Percentiles rank a stretch among this genome's conserved stretches.
Evolutionary conservation across 1,140 invertebrate genomes (phyloP).

Genomic region (Caenorhabditis tropicalis): DNA sequence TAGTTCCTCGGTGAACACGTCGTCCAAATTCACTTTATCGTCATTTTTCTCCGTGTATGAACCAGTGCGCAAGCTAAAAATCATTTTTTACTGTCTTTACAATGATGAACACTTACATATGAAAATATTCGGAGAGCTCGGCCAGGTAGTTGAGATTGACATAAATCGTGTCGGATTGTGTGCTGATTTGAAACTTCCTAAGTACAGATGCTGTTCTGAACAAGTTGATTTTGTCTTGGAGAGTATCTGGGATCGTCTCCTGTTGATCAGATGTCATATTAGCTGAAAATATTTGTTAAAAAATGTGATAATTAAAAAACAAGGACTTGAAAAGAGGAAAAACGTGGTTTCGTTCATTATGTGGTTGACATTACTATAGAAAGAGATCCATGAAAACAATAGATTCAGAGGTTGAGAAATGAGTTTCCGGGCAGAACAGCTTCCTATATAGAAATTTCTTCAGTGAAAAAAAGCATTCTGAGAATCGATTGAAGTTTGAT

Average conservation of each 20-base stretch:
- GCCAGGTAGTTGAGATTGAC: conserved; percentile 29
- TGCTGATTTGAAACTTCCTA: conserved; percentile 3
- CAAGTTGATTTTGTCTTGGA: not conserved
- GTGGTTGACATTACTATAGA: too few species aligned
- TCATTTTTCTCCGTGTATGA: not conserved
- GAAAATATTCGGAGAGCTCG: conserved; percentile 8
- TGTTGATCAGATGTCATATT: not conserved
- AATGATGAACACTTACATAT: not conserved
- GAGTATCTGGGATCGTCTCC: not conserved
- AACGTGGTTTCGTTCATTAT: too few species aligned
- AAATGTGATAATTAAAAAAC: too few species aligned
- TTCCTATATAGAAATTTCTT: too few species aligned
- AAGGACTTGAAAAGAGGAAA: too few species aligned
- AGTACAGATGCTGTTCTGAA: not conserved
- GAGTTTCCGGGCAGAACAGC: too few species aligned
- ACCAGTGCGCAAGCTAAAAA: conserved; percentile 34
- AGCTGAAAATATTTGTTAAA: not conserved
- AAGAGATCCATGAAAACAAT: too few species aligned
- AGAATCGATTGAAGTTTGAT: too few species aligned
- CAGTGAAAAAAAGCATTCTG: too few species aligned
- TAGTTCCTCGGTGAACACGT: conserved; percentile 15
- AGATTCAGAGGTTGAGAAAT: too few species aligned
- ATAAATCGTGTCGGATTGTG: not conserved
- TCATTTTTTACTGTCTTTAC: not conserved
- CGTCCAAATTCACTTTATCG: conserved; percentile 4